These are phyloP conservation scores for Tragelaphus imberbis DNA, from an alignment of 2,113 vertebrate genomes.

Conservation along the genomic window DNA sequence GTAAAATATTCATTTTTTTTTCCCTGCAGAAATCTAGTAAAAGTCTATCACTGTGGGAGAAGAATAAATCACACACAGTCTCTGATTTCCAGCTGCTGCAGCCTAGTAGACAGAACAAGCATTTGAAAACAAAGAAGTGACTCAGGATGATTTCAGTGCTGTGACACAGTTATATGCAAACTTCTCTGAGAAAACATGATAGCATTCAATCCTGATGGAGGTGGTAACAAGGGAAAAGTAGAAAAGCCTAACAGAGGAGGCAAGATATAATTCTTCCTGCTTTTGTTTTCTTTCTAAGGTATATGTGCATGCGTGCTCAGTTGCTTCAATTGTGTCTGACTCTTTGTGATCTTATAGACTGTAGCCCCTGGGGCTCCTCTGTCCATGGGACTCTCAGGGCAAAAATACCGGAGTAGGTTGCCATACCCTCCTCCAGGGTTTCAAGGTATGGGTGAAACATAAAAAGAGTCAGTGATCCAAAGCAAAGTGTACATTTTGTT, in stretches of 20 bases:
- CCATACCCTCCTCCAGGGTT: neutral
- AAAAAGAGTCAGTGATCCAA: neutral
- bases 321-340: neutral
- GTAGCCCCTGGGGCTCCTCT: neutral
- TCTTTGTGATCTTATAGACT: neutral
- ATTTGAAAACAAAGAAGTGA: slow-evolving; percentile 1
- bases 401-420: neutral
- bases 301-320: neutral
- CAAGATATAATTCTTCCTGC: neutral
- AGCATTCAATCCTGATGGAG: neutral
- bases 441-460: neutral
- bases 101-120: neutral
- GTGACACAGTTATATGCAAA: neutral
- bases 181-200: neutral
- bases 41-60: neutral
- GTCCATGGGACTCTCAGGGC: neutral
- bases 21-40: neutral
- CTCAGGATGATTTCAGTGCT: neutral
- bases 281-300: neutral
- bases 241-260: neutral
- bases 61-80: neutral
- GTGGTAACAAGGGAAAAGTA: neutral
- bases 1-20: neutral
- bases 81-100: neutral
- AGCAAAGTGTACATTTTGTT: neutral